Base-by-base conservation (phyloP, 2,113 vertebrate species). In the Bambusicola thoracicus region DNA sequence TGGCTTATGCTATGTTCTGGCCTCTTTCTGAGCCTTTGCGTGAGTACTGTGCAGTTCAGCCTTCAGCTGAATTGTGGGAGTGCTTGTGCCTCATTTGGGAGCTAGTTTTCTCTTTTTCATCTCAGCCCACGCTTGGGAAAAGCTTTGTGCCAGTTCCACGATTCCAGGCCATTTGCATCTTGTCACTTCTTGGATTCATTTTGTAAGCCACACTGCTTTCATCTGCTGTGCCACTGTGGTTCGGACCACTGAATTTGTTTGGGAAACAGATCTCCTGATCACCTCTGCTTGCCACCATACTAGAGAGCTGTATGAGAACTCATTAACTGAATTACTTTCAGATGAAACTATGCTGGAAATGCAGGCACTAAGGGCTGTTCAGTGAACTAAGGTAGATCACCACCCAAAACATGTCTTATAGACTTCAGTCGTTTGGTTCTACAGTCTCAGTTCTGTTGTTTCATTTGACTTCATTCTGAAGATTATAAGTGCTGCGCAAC, bases 381-480 rank as follows among this genome's bases (percentile, higher is more conserved):
- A 51, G 79, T 1, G 61, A 55, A n/a, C 27, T n/a, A 65, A 24
- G 63, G 18, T 51, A 56, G n/a, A 3, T 25, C 30, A 1, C 2
- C 29, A 11, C 27, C 5, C 10, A 5, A 36, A 41, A 30, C 2
- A 2, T 4, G 0, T 87, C 51, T 3, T n/a, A 5, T 17, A 67
- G 44, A 20, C 36, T 43, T 69, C 19, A 74, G 25, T 13, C 67
- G 27, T 44, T 89, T 46, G 40, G 29, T 49, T 79, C 70, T 82
- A 51, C 41, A 25, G 30, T 63, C 76, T 19, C 6, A 18, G 11
- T 84, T 61, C 18, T 86, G 13, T 49, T 81, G 62, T 73, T 67
- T 69, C 27, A 41, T 0, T 0, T 53, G 49, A 53, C 1, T 0
- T 56, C 27, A 48, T 40, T 2, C 1, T n/a, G 77, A 72, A 41